These are phyloP conservation scores for Rotaria magnacalcarata DNA, from an alignment of 2,888 invertebrate genomes.

Conservation along the genomic window DNA sequence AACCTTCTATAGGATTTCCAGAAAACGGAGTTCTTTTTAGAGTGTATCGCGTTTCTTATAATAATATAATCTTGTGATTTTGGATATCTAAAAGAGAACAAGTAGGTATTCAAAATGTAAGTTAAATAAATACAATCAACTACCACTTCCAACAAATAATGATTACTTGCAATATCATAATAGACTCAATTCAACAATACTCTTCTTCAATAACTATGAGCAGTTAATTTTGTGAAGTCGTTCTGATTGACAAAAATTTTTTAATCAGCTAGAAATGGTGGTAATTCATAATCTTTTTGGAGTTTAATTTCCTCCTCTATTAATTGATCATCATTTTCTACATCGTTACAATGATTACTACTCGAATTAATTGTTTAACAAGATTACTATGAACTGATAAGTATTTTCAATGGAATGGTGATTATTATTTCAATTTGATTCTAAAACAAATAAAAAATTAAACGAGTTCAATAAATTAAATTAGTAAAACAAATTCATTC, in stretches of 20 bases:
- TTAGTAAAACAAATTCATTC: too few relatives aligned
- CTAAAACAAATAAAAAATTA: too few relatives aligned
- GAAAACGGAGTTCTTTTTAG: too few relatives aligned
- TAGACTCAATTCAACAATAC: background rate
- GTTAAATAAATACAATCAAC: background rate
- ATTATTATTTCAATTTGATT: too few relatives aligned
- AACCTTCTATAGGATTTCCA: too few relatives aligned
- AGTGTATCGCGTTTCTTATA: background rate
- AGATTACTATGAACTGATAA: too few relatives aligned
- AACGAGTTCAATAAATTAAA: too few relatives aligned
- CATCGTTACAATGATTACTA: background rate
- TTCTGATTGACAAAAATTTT: background rate
- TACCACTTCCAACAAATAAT: background rate
- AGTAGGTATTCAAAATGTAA: background rate
- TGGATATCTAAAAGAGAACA: background rate
- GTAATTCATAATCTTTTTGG: too few relatives aligned
- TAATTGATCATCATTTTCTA: background rate
- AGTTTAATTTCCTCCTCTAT: background rate
- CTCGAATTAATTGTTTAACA: background rate
- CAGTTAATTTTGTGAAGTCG: background rate
- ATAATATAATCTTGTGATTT: background rate
- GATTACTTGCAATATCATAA: background rate
- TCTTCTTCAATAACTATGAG: background rate
- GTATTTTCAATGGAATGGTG: too few relatives aligned
- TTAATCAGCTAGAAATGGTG: too few relatives aligned